These are phyloP conservation scores for Lypha dubia DNA, from an alignment of 2,888 invertebrate genomes.

Conservation along the genomic window DNA sequence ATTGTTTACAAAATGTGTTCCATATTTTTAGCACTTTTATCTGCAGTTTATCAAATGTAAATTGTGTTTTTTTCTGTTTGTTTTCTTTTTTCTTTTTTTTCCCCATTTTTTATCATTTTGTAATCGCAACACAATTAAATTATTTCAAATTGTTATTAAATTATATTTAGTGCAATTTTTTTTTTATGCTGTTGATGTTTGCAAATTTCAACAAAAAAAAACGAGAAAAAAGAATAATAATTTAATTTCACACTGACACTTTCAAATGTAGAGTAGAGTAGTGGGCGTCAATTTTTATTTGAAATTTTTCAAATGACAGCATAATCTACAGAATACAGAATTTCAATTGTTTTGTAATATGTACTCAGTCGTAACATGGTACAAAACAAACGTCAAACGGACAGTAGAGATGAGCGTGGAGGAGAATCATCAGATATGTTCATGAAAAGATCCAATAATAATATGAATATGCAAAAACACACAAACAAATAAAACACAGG, in stretches of 20 bases:
- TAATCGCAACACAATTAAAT: constrained; percentile 59
- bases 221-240: constrained; percentile 13
- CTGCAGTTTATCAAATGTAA: constrained; percentile 45
- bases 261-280: constrained; percentile 53
- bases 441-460: constrained; percentile 13
- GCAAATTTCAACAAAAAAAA: constrained; percentile 12
- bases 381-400: constrained; percentile 29
- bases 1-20: constrained; percentile 36
- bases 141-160: constrained; percentile 60
- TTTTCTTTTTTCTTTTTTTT: constrained; percentile 3
- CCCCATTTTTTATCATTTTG: constrained; percentile 26
- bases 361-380: constrained; percentile 46
- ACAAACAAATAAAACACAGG: neutral
- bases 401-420: constrained; percentile 21
- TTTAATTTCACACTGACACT: constrained; percentile 59
- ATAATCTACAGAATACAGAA: constrained; percentile 46
- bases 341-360: constrained; percentile 65
- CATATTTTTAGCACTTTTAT: constrained; percentile 56
- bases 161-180: constrained; percentile 60
- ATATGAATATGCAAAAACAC: constrained; percentile 27
- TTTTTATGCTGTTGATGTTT: constrained; percentile 32
- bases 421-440: constrained; percentile 28
- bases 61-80: constrained; percentile 26
- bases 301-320: constrained; percentile 38
- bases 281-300: constrained; percentile 62